These are phyloP conservation scores for Prostheceraeus crozeri DNA, from an alignment of 2,888 invertebrate genomes.

Conservation along the genomic window DNA sequence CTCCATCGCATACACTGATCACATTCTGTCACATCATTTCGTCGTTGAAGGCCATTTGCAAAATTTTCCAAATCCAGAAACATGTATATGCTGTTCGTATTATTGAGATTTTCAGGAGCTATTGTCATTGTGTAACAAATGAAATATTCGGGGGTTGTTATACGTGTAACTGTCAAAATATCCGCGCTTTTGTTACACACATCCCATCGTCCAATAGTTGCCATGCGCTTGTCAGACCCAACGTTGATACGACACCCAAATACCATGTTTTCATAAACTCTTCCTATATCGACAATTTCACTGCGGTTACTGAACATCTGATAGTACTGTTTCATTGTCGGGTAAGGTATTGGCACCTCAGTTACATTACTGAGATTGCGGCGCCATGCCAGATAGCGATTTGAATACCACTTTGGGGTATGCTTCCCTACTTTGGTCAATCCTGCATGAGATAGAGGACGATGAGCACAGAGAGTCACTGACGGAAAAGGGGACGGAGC, in stretches of 20 bases:
- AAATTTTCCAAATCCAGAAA: no score
- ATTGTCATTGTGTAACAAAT: no score
- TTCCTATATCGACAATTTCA: background rate
- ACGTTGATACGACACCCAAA: background rate
- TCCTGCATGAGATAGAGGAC: background rate
- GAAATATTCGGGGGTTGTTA: no score
- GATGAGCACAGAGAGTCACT: slow-evolving; percentile 4
- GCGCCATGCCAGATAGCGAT: background rate
- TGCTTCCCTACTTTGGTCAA: background rate
- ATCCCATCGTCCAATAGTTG: background rate
- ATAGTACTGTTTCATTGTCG: no score
- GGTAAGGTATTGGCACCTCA: no score
- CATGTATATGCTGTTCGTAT: no score
- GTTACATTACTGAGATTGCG: no score
- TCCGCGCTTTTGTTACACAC: background rate
- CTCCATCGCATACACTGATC: background rate
- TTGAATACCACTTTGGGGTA: background rate
- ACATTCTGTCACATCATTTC: no score
- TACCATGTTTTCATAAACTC: background rate
- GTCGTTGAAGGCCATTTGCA: no score
- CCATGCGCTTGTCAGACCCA: background rate
- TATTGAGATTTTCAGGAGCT: no score
- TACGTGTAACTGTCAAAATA: no score
- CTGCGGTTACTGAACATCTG: background rate
- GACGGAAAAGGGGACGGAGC: background rate